These are phyloP conservation scores for Hydra vulgaris DNA, from an alignment of 30 jellyfish, hydroid and myxozoan genomes.

Conservation along the genomic window DNA sequence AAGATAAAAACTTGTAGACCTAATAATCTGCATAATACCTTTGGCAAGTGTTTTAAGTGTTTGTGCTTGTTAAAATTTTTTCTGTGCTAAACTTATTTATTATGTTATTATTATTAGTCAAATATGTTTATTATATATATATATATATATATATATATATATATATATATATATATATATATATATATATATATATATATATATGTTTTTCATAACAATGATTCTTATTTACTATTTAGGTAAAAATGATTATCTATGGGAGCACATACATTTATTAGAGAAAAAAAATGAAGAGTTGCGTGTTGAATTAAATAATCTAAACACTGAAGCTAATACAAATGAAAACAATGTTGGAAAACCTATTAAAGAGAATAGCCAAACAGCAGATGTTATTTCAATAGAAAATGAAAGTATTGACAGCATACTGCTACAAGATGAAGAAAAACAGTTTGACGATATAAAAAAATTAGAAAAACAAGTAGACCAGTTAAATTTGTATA, in stretches of 20 bases:
- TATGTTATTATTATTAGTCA: no score
- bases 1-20: no score
- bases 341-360: not conserved
- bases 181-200: no score
- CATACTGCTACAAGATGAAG: not conserved
- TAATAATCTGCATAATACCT: no score
- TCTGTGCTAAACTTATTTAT: no score
- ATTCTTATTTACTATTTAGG: slow-evolving; percentile 5
- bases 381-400: not conserved
- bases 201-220: not conserved
- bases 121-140: no score
- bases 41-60: no score
- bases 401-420: not conserved
- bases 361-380: not conserved
- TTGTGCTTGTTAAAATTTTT: no score
- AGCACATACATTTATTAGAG: slow-evolving; percentile 62
- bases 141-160: no score
- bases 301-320: slow-evolving; percentile 27
- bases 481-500: slow-evolving; percentile 21
- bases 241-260: slow-evolving; percentile 63
- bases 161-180: no score
- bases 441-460: not conserved
- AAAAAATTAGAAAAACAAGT: slow-evolving; percentile 21
- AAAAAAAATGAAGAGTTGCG: slow-evolving; percentile 61
- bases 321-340: slow-evolving; percentile 17